A percentile compares a stretch with the other conserved stretches of the same genome.
Evolutionary conservation across 2,797 vertebrate genomes (phyloP).

Genomic region (Ptychadena robeensis): DNA sequence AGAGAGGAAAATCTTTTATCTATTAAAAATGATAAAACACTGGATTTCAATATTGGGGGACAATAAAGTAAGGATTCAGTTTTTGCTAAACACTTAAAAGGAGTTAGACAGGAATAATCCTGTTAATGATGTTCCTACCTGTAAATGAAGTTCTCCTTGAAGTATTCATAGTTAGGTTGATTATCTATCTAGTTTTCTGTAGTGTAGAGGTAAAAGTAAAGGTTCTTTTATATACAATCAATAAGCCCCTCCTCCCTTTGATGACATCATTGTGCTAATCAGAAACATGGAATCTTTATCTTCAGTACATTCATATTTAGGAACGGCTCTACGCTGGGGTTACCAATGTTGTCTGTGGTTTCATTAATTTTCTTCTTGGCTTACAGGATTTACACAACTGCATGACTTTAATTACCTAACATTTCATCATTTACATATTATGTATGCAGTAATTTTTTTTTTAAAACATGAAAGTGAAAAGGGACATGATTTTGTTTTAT

Average conservation of each 20-base stretch:
- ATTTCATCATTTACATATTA: constrained; percentile 11
- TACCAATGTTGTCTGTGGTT: constrained; percentile 1
- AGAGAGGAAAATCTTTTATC: neutral
- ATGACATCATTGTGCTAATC: constrained; percentile 33
- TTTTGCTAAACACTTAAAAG: neutral
- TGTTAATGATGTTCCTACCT: constrained; percentile 16
- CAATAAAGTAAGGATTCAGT: neutral
- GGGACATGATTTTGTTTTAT: neutral
- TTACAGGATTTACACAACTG: constrained; percentile 9
- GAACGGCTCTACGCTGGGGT: neutral
- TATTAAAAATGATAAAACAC: neutral
- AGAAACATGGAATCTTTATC: constrained; percentile 43
- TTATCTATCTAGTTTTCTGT: neutral
- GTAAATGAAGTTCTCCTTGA: constrained; percentile 24
- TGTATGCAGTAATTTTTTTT: neutral
- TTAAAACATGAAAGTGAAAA: neutral
- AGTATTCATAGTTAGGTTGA: constrained; percentile 17
- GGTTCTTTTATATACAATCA: constrained; percentile 55
- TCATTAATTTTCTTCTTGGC: constrained; percentile 41
- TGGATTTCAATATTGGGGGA: neutral
- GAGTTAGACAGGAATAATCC: neutral
- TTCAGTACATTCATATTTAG: constrained; percentile 48
- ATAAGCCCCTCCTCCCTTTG: neutral
- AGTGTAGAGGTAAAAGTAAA: too few species aligned
- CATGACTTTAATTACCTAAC: neutral